A percentile compares a stretch with the other conserved stretches of the same genome.
phyloP scores from a whole-genome alignment of 2,113 vertebrate genomes.

The Numida meleagris region DNA sequence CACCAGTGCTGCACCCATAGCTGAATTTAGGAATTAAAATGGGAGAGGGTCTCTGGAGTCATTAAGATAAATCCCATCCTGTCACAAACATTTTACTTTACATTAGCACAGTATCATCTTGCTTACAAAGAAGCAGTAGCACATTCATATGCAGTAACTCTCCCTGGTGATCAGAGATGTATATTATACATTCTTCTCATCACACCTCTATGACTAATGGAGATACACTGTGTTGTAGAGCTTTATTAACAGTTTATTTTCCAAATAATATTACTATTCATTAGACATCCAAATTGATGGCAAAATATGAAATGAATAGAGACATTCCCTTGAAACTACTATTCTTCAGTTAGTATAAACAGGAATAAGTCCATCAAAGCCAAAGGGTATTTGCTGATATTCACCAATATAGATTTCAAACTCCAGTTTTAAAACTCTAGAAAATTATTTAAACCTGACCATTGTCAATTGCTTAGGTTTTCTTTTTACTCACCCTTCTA shows the following conservation, averaged over 20 bases:
- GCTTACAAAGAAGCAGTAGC: background rate
- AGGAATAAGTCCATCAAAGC: background rate
- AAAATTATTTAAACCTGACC: background rate
- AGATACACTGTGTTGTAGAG: background rate
- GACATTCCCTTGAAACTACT: background rate
- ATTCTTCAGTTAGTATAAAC: background rate
- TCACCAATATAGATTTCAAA: background rate
- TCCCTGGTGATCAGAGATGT: background rate
- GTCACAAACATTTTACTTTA: background rate
- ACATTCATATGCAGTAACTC: background rate
- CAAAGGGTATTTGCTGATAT: background rate
- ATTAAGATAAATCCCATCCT: background rate
- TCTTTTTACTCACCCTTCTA: background rate
- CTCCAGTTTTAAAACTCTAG: background rate
- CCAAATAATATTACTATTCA: background rate
- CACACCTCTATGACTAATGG: background rate
- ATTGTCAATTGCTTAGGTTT: background rate
- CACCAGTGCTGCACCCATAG: background rate
- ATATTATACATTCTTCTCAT: background rate
- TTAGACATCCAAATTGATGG: background rate
- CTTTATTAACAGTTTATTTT: background rate
- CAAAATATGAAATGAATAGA: background rate
- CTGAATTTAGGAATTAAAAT: background rate
- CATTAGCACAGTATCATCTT: background rate
- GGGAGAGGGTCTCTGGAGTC: background rate